Evolutionary conservation across 2,888 invertebrate species (phyloP), one percentile per base, ranked within the genome.

Genomic region (Elegia similella): DNA sequence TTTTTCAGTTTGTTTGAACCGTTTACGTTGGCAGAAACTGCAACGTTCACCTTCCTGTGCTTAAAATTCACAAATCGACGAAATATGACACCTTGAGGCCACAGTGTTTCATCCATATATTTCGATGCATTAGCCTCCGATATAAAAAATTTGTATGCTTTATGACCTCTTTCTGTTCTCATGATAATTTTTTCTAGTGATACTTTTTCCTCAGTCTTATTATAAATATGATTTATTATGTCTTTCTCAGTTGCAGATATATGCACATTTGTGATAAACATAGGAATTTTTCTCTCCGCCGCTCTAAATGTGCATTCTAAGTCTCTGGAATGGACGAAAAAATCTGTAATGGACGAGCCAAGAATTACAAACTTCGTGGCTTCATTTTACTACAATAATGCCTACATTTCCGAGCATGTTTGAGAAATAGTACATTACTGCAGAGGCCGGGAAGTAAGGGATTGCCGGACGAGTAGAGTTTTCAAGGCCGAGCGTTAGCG

Each of bases 221-320:
- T 16, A 1, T 30, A 8, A n/a, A 69, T 63, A 32, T 70, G 64
- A 0, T 64, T 46, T 1, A 52, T 29, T 16, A 71, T 69, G 50
- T 68, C 69, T 6, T 13, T 42, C 17, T 68, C 64, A 0, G 23
- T 8, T 0, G 66, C 61, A 1, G 63, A 61, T 17, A 53, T 63
- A 55, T 68, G 64, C 5, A 70, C 55, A 32, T 68, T 70, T 1
- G 67, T 63, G 2, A 69, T 68, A 60, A 71, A 64, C 7, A 69
- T 58, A 6, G 65, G 64, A 7, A 62, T 43, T 34, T 67, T 67
- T n/a, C 42, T 59, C 1, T 67, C 67, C 0, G 65, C 67, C 2
- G 67, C 66, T 47, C 52, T 67, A 56, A 68, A 66, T 1, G 44
- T 46, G 17, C 44, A 46, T 46, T 46, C 44, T 8, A 13, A 23